These are phyloP conservation scores for Diorhabda elongata DNA, from an alignment of 1,140 invertebrate genomes.

Conservation along the genomic window DNA sequence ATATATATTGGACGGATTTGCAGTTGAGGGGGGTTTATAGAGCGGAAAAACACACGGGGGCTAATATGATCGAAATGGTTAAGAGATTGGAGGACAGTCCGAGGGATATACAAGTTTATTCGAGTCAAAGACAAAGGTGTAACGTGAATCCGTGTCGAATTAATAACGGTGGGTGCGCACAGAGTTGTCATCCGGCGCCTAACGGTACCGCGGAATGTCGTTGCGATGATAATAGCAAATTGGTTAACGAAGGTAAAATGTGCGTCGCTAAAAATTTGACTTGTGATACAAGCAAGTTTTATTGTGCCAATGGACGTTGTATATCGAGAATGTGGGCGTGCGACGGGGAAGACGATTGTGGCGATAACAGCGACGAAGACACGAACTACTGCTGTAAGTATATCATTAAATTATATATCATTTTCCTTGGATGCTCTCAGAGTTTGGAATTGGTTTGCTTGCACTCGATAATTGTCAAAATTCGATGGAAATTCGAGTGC, in stretches of 20 bases:
- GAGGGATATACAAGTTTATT: slow-evolving; percentile 87
- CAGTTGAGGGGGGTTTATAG: slow-evolving; percentile 90
- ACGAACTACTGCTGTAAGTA: slow-evolving; percentile 80
- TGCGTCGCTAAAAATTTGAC: slow-evolving; percentile 83
- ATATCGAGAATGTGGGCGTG: slow-evolving; percentile 95
- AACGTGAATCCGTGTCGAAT: slow-evolving; percentile 80
- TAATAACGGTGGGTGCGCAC: slow-evolving; percentile 93
- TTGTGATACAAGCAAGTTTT: slow-evolving; percentile 86
- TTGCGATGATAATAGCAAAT: slow-evolving; percentile 78
- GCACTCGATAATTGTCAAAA: no score
- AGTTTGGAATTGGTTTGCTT: no score
- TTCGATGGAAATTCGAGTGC: no score
- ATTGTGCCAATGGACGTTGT: slow-evolving; percentile 91
- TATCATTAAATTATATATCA: not conserved
- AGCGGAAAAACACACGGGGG: slow-evolving; percentile 95
- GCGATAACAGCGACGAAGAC: slow-evolving; percentile 92
- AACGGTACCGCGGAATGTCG: slow-evolving; percentile 82
- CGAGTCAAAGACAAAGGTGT: slow-evolving; percentile 74
- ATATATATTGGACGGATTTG: slow-evolving; percentile 97
- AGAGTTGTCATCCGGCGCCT: slow-evolving; percentile 86
- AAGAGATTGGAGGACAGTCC: slow-evolving; percentile 87
- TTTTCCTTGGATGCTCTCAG: not conserved
- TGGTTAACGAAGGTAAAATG: slow-evolving; percentile 90
- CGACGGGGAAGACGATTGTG: slow-evolving; percentile 92
- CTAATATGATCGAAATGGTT: slow-evolving; percentile 90